A percentile compares a stretch with the other conserved stretches of the same genome.
Conservation (phyloP, 2,797 vertebrate species). For the Sebastes hubbsi region DNA sequence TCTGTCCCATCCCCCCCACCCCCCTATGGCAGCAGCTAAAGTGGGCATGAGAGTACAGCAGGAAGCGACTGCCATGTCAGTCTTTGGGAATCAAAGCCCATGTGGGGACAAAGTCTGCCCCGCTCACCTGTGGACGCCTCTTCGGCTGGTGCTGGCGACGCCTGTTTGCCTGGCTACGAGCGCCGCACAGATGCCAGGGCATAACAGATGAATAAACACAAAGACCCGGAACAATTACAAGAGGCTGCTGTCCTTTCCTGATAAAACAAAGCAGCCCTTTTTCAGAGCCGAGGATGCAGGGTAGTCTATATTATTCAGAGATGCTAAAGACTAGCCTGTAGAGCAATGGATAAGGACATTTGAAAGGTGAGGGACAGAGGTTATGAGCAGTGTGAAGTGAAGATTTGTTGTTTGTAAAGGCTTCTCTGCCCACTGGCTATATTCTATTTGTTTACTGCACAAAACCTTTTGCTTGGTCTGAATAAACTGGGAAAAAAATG, state of each 20-base stretch:
- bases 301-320: conserved; percentile 55
- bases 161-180: conserved; percentile 56
- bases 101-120: conserved; percentile 44
- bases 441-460: conserved; percentile 46
- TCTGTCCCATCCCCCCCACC: conserved; percentile 40
- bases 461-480: conserved; percentile 38
- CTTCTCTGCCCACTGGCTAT: conserved; percentile 41
- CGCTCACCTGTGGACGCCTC: conserved; percentile 65
- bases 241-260: conserved; percentile 65
- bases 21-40: conserved; percentile 41
- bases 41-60: conserved; percentile 34
- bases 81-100: conserved; percentile 67
- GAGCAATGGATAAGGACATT: conserved; percentile 9
- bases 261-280: conserved; percentile 62
- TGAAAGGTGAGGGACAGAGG: conserved; percentile 18
- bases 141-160: conserved; percentile 61
- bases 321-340: conserved; percentile 30
- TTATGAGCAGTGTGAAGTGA: conserved; percentile 1
- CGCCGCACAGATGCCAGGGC: conserved; percentile 64
- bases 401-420: conserved; percentile 41
- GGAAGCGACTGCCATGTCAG: conserved; percentile 45
- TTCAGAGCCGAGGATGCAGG: conserved; percentile 43
- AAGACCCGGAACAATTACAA: conserved; percentile 70
- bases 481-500: conserved; percentile 26
- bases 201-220: conserved; percentile 81